These are phyloP conservation scores for Dipodomys ordii DNA, from an alignment of 2,113 vertebrate species.

Conservation along the genomic window DNA sequence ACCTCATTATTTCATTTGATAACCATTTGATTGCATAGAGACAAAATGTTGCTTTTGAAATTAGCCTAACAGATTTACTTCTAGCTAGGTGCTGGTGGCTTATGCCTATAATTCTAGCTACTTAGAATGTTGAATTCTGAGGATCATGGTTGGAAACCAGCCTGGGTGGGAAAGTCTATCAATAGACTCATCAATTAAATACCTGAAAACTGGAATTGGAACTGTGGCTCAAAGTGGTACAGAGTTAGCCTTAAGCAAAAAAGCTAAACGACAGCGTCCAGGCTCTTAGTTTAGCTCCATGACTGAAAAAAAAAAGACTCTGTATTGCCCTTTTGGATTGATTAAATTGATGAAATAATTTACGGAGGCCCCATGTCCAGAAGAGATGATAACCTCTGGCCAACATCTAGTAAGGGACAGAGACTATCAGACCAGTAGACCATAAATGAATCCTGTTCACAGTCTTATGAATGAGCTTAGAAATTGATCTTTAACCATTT, in stretches of 20 bases:
- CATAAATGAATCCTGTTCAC: background rate
- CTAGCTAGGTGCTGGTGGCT: background rate
- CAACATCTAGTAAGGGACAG: background rate
- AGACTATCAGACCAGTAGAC: background rate
- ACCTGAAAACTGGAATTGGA: too few species aligned
- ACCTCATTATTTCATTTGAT: background rate
- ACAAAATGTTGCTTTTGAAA: background rate
- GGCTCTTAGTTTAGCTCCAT: too few species aligned
- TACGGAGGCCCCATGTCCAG: background rate
- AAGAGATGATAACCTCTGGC: background rate
- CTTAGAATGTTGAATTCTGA: too few species aligned
- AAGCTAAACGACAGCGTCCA: too few species aligned
- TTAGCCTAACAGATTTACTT: background rate
- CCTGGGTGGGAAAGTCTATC: too few species aligned
- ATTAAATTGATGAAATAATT: background rate
- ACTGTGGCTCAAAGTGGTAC: too few species aligned
- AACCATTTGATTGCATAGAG: background rate
- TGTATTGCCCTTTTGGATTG: background rate
- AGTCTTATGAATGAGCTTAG: background rate
- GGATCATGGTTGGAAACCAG: too few species aligned
- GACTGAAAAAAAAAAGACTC: too few species aligned
- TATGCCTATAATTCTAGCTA: too few species aligned
- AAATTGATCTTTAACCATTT: background rate
- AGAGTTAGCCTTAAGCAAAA: too few species aligned
- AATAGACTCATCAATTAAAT: too few species aligned